Conservation (phyloP, 2,113 vertebrate species). For the Actinemys pallida region DNA sequence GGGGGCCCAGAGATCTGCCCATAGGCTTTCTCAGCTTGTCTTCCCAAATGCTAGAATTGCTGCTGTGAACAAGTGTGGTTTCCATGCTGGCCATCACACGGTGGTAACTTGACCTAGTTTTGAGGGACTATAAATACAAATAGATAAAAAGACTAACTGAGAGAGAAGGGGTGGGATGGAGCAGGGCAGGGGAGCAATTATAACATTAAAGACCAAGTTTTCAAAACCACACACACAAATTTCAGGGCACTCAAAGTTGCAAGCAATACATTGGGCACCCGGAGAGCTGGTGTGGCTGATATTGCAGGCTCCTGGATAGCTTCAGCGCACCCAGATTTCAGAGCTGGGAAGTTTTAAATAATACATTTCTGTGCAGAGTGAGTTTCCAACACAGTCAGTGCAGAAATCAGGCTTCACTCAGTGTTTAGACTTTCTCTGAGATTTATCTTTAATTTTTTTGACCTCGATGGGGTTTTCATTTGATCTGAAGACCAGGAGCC, state of each 20-base stretch:
- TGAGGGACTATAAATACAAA: background rate
- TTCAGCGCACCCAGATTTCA: background rate
- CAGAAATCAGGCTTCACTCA: background rate
- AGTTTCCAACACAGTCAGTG: background rate
- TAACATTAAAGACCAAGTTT: background rate
- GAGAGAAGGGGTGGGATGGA: background rate
- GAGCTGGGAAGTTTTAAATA: background rate
- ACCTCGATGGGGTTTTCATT: background rate
- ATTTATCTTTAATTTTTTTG: background rate
- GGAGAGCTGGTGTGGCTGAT: background rate
- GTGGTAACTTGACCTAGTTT: background rate
- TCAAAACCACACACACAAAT: background rate
- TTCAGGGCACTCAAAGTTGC: background rate
- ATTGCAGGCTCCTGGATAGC: background rate
- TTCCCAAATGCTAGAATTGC: background rate
- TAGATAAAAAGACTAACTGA: background rate
- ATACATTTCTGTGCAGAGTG: background rate
- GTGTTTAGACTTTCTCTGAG: background rate
- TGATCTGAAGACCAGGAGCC: background rate
- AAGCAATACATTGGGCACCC: no score
- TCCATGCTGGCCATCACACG: accelerated
- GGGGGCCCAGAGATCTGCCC: accelerated
- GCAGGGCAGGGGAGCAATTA: background rate
- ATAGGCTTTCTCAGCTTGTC: background rate
- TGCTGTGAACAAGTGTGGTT: background rate